Evolutionary conservation across 2,888 invertebrate genomes (phyloP), one percentile per base, ranked within the genome.

Genomic region (Drosophila emarginata): DNA sequence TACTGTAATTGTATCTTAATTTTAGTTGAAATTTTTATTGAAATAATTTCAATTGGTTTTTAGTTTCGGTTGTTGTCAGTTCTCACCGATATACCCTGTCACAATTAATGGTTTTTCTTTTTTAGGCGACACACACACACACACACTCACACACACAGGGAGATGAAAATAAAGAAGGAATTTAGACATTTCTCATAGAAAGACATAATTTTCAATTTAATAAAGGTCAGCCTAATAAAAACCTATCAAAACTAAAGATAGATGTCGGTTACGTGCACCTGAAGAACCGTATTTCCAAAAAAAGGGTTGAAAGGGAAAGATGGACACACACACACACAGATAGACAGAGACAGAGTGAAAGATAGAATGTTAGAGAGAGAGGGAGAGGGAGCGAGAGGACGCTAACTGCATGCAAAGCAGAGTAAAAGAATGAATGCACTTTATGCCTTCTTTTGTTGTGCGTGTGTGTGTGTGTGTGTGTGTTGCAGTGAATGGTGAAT

Each of bases 171-270:
- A 4, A 45, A 12, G n/a, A 45, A 64, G 63, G 64, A 63, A 83
- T 86, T 75, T 77, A 77, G 86, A 83, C 80, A 82, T 82, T 86
- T 86, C 82, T 83, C 82, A 82, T 83, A 83, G 86, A 83, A 83
- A 83, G 83, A 87, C 79, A 87, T 83, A 87, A 87, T 83, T 83
- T 87, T 87, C 72, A 83, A 83, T 84, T 84, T 85, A 87, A 84
- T 84, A 84, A 84, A 78, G 87, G 77, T 72, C 77, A 79, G 76
- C 74, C 69, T 78, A 79, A 87, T 86, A 82, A 82, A 82, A 86
- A 74, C 73, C 76, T 78, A 86, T 86, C 80, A 83, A 86, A 86
- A 81, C 72, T 82, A 14, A 80, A 80, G 80, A 86, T 81, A 83
- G 76, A 86, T 81, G 83, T 72, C 63, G 32, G 12, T 63, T 81